Conservation (phyloP, 2,888 invertebrate genomes). For the Melangyna quadrimaculata region DNA sequence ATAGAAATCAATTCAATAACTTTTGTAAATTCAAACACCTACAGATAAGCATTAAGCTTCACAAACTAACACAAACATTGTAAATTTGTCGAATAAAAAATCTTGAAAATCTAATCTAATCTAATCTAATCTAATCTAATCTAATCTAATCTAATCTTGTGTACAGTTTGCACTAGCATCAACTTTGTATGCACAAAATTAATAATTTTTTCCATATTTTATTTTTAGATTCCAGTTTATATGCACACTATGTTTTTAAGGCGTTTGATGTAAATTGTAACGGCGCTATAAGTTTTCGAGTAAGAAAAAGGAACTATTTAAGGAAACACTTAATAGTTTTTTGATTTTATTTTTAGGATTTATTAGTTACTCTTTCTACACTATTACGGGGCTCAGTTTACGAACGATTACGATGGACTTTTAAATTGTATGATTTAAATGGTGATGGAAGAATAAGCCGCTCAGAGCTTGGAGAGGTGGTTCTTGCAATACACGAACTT, state of each 20-base stretch:
- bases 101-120: no score
- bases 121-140: no score
- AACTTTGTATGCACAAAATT: no score
- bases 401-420: conserved; percentile 97
- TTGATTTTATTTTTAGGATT: conserved; percentile 86
- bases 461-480: conserved; percentile 93
- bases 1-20: no score
- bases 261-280: conserved; percentile 98
- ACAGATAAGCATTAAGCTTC: no score
- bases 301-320: conserved; percentile 82
- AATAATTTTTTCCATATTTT: no score
- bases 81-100: no score
- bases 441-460: conserved; percentile 97
- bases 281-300: conserved; percentile 98
- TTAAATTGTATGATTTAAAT: conserved; percentile 97
- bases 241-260: conserved; percentile 99
- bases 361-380: conserved; percentile 95
- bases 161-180: no score
- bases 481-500: conserved; percentile 95
- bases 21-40: no score
- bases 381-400: conserved; percentile 95
- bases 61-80: no score
- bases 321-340: neutral
- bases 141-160: no score
- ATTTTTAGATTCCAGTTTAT: conserved; percentile 94